Evolutionary conservation across 2,797 vertebrate genomes (phyloP).

Genomic region (Stomatorhinus walkeri): DNA sequence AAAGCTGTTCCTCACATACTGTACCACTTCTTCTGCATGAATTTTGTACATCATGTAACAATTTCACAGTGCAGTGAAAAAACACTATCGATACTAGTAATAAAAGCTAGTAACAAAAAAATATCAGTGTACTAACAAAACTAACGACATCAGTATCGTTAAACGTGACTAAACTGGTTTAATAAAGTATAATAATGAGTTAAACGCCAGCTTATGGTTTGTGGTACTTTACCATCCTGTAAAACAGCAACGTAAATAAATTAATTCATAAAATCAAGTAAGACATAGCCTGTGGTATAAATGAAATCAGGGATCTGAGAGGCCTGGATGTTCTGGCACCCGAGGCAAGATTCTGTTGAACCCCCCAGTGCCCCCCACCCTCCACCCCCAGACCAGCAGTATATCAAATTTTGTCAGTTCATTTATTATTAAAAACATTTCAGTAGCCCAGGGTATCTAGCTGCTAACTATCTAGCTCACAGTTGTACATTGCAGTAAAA

Average conservation of each 20-base stretch:
- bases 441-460: neutral
- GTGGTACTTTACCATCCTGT: neutral
- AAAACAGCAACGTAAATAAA: neutral
- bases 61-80: neutral
- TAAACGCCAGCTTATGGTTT: neutral
- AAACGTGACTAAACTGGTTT: neutral
- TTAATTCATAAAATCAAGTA: neutral
- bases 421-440: neutral
- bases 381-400: too few relatives aligned
- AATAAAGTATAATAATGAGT: neutral
- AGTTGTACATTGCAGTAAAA: neutral
- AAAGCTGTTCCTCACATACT: neutral
- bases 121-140: neutral
- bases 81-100: neutral
- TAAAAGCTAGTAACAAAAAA: neutral
- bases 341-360: neutral
- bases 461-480: neutral
- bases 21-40: neutral
- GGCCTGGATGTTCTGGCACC: neutral
- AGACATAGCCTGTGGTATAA: neutral
- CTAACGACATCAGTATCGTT: neutral
- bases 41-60: neutral
- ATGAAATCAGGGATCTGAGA: neutral
- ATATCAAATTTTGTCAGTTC: too few relatives aligned
- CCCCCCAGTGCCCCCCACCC: too few relatives aligned